phyloP scores from a whole-genome alignment of 2,888 invertebrate genomes.

The Nebria salina region DNA sequence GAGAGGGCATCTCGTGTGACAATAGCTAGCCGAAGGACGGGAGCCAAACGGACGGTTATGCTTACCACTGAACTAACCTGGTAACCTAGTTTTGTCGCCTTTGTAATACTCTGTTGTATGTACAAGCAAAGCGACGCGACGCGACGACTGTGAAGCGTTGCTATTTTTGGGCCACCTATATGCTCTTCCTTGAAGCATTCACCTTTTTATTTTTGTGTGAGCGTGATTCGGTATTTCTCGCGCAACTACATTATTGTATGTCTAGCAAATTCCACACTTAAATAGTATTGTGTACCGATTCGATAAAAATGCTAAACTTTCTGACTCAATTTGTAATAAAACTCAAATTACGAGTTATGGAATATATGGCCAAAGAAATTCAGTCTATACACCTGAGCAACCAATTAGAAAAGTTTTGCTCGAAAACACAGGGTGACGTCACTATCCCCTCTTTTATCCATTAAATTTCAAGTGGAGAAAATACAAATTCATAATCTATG shows the following conservation, averaged over 20 bases:
- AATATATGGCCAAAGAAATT: no score
- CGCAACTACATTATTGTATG: background rate
- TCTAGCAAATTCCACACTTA: background rate
- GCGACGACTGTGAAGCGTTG: background rate
- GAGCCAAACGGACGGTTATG: background rate
- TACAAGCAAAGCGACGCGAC: slow-evolving; percentile 17
- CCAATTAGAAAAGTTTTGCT: no score
- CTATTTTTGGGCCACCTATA: slow-evolving; percentile 22
- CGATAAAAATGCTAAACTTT: background rate
- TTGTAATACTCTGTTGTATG: background rate
- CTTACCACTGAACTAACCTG: slow-evolving; percentile 17
- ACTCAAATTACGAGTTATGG: background rate
- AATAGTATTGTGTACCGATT: background rate
- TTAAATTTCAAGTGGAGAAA: no score
- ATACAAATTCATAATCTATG: no score
- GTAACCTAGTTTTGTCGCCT: slow-evolving; percentile 13
- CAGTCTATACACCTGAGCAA: no score
- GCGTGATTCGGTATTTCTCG: background rate
- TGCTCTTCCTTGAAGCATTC: slow-evolving; percentile 27
- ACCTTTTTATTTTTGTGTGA: slow-evolving; percentile 11
- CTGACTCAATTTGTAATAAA: background rate
- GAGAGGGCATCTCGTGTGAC: slow-evolving; percentile 10
- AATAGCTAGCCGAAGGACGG: slow-evolving; percentile 16
- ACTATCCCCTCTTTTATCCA: no score
- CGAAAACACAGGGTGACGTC: no score